Conservation (phyloP, 2,797 vertebrate species). For the Parotocinclus haroldoi region DNA sequence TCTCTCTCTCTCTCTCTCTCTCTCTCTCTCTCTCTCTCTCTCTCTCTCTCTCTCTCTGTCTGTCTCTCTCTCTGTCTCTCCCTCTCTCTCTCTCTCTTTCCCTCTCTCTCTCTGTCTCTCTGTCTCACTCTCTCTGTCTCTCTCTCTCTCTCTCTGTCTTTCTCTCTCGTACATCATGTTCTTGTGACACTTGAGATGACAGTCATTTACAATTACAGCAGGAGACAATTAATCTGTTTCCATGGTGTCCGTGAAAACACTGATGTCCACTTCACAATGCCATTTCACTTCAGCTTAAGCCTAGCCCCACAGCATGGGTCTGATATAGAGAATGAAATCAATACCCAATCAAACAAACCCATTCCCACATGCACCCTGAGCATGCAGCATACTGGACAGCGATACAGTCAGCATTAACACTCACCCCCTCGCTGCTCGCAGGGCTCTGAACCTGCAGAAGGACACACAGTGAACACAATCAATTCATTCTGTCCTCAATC, state of each 20-base stretch:
- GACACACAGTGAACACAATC: conserved; percentile 29
- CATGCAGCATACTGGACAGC: conserved; percentile 26
- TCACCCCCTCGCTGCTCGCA: conserved; percentile 47
- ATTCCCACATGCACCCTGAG: conserved; percentile 7
- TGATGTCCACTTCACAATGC: conserved; percentile 17
- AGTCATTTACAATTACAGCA: neutral
- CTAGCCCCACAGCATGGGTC: neutral
- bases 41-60: too few species aligned
- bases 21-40: too few species aligned
- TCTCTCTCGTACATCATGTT: neutral
- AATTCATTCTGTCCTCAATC: neutral
- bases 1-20: too few species aligned
- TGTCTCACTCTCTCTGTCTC: too few species aligned
- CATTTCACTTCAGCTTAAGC: conserved; percentile 3
- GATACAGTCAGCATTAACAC: conserved; percentile 29
- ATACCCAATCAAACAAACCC: conserved; percentile 8
- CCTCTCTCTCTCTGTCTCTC: too few species aligned
- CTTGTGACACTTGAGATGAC: neutral
- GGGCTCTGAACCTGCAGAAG: conserved; percentile 49
- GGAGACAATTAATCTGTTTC: conserved; percentile 16
- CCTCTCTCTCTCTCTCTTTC: too few species aligned
- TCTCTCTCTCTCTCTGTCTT: neutral
- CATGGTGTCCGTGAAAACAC: conserved; percentile 3
- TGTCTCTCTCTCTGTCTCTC: too few species aligned
- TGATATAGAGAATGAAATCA: conserved; percentile 5